phyloP scores from a whole-genome alignment of 2,888 invertebrate species.

The Zonitis immaculata region DNA sequence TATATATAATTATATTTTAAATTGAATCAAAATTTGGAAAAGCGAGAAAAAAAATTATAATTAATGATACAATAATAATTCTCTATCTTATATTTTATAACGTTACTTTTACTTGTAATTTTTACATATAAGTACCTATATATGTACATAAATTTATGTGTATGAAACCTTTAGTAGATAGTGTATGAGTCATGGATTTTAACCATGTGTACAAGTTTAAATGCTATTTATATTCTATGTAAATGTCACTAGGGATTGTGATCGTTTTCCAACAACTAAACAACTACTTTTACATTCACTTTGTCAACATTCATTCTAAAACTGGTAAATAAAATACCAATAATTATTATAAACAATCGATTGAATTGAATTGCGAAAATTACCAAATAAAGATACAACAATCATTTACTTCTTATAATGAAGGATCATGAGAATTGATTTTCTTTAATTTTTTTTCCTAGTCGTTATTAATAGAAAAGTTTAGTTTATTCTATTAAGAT shows the following conservation, averaged over 20 bases:
- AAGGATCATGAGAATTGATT: too few relatives aligned
- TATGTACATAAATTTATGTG: neutral
- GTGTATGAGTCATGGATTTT: constrained; percentile 37
- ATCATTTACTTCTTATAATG: too few relatives aligned
- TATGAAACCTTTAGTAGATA: neutral
- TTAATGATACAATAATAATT: constrained; percentile 1
- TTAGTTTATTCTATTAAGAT: too few relatives aligned
- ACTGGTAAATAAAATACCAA: neutral
- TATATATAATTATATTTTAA: too few relatives aligned
- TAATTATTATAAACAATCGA: neutral
- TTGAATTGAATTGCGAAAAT: neutral
- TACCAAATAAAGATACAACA: too few relatives aligned
- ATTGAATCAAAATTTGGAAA: too few relatives aligned
- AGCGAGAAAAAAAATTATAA: neutral
- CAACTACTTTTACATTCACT: constrained; percentile 17
- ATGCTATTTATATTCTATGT: constrained; percentile 44
- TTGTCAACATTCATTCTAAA: constrained; percentile 6
- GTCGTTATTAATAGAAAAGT: too few relatives aligned
- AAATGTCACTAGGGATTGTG: constrained; percentile 56
- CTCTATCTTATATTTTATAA: constrained; percentile 2
- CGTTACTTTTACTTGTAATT: constrained; percentile 9
- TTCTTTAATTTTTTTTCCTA: too few relatives aligned
- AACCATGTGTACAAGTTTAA: constrained; percentile 33
- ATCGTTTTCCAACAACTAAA: constrained; percentile 16
- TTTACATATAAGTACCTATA: neutral